These are phyloP conservation scores for Palythoa grandiflora DNA, from an alignment of 92 coral and sea anemone species.

Conservation along the genomic window DNA sequence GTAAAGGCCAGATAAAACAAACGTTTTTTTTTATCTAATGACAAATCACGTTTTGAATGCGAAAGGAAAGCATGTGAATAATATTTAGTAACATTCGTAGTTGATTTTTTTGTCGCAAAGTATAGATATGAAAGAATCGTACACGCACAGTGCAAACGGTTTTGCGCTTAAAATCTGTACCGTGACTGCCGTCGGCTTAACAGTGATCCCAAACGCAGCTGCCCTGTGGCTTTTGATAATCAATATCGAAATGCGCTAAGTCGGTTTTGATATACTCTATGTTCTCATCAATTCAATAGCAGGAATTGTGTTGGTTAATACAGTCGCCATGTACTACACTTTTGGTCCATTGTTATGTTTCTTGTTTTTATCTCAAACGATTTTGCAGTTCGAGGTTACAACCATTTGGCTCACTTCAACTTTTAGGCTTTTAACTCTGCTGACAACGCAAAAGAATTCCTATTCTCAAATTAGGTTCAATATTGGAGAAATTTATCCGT, in stretches of 20 bases:
- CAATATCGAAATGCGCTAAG: neutral
- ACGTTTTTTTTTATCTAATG: neutral
- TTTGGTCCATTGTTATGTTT: neutral
- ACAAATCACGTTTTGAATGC: neutral
- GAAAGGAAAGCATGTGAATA: neutral
- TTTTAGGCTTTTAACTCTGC: neutral
- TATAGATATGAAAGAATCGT: neutral
- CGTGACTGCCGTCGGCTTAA: neutral
- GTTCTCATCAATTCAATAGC: neutral
- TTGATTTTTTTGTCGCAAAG: neutral
- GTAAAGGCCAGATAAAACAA: neutral
- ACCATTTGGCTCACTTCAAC: neutral
- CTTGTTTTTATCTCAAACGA: neutral
- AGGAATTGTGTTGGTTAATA: neutral
- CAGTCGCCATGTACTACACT: neutral
- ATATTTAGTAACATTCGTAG: neutral
- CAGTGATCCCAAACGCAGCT: slow-evolving; percentile 33
- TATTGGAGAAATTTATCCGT: neutral
- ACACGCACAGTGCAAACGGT: neutral
- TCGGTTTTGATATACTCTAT: neutral
- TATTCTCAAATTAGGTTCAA: neutral
- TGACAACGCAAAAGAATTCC: neutral
- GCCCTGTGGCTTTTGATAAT: neutral
- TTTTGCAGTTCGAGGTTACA: neutral
- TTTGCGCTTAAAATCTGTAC: neutral